These are phyloP conservation scores for Hemicentrotus pulcherrimus DNA, from an alignment of 35 echinoderm and acorn worm genomes.

Conservation along the genomic window DNA sequence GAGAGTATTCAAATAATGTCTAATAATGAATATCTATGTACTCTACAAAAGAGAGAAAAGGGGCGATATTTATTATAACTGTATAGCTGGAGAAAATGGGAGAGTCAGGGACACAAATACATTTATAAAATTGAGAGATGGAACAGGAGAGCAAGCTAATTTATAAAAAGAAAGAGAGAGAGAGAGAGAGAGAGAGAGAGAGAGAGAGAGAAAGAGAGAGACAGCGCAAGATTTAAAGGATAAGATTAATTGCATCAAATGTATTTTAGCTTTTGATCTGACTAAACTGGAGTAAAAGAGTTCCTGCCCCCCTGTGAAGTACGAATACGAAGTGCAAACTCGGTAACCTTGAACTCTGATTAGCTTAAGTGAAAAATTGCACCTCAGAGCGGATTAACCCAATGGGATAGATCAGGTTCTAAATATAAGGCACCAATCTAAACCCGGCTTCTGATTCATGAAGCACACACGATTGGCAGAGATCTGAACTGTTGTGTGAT, in stretches of 20 bases:
- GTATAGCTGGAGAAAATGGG: too few species aligned
- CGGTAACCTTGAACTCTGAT: background rate
- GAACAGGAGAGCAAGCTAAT: background rate
- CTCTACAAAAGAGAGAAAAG: too few species aligned
- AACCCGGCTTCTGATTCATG: background rate
- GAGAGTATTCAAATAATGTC: too few species aligned
- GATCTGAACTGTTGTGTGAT: background rate
- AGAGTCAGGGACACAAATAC: background rate
- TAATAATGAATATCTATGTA: too few species aligned
- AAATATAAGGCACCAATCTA: background rate
- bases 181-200: background rate
- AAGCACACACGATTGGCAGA: background rate
- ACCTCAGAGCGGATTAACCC: background rate
- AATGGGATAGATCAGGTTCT: background rate
- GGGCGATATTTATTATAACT: too few species aligned
- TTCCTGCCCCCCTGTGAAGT: background rate
- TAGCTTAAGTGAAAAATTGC: background rate
- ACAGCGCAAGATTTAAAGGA: background rate
- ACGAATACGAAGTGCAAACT: background rate
- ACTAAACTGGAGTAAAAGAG: background rate
- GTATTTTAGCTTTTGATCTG: background rate
- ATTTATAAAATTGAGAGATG: background rate
- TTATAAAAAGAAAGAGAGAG: background rate
- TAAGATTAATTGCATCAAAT: background rate
- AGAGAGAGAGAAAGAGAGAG: background rate